Evolutionary conservation across 2,797 vertebrate genomes (phyloP).

Genomic region (Galago senegalensis): DNA sequence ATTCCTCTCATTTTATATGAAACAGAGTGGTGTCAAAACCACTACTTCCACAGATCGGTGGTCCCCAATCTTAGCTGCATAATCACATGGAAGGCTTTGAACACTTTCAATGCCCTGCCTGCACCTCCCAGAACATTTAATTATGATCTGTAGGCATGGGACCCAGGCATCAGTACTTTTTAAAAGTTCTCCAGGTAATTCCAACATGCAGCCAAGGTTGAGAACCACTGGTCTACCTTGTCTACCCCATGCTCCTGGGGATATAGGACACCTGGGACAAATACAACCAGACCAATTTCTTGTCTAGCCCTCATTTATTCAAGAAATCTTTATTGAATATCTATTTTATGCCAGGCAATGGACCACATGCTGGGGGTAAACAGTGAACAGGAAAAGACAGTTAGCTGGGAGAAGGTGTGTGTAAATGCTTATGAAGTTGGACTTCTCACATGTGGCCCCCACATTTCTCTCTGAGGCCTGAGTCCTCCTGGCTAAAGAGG

Average conservation of each 20-base stretch:
- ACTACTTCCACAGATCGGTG: not conserved
- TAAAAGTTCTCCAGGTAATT: not conserved
- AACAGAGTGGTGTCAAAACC: not conserved
- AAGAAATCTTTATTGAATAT: not conserved
- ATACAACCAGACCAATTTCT: not conserved
- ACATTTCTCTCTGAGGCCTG: not conserved
- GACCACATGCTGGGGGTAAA: not conserved
- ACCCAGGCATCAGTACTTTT: not conserved
- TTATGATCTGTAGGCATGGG: not conserved
- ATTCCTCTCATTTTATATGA: not conserved
- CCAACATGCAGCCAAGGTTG: not conserved
- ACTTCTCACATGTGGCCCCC: not conserved
- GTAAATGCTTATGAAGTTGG: not conserved
- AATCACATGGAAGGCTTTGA: not conserved
- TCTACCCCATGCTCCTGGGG: not conserved
- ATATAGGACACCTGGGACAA: not conserved
- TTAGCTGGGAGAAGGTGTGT: not conserved
- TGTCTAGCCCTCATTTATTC: conserved; percentile 46
- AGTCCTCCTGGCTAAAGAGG: not conserved
- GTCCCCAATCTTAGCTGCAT: not conserved
- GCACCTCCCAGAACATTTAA: not conserved
- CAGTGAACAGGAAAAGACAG: not conserved
- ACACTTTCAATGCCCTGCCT: not conserved
- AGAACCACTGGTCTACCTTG: not conserved
- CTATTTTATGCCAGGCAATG: not conserved